Evolutionary conservation across 2,888 invertebrate genomes (phyloP), one percentile per base, ranked within the genome.

Genomic region (Rotaria macrura): DNA sequence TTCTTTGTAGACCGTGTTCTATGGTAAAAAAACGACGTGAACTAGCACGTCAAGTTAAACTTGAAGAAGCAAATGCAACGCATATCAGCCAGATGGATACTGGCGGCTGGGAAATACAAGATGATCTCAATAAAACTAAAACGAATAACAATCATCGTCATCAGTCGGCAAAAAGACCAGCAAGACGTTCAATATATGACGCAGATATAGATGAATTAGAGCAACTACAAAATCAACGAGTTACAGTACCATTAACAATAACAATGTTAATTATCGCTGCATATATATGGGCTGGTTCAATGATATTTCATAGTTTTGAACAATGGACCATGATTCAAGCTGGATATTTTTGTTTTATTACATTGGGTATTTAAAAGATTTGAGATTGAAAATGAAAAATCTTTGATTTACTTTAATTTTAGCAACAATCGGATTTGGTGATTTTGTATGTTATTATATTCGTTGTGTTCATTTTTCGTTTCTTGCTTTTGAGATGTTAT

Each of bases 261-360:
- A 90, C 90, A 49, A 89, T 91, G 89, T 88, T 89, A 9, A 89
- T 91, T 14, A 89, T 91, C 72, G 89, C 89, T n/a, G 89, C 89
- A 49, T 91, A 90, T 88, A 89, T 91, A 84, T 89, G 90, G 87
- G 89, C 89, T 83, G 91, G 91, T 10, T 89, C 90, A 10, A 87
- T 90, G 43, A 88, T 91, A 74, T 91, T 91, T 87, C 89, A 89
- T 12, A 88, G 89, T 52, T 91, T 90, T 90, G 91, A 91, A 87
- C 88, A 89, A 9, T 91, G 90, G 90, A 89, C 89, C 72, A 88
- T 88, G 87, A 87, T 89, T 12, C 89, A 90, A 87, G 89, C 90
- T 7, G 89, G 90, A 38, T 91, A 91, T 87, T 91, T 91, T 88
- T 91, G 90, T 88, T 91, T 90, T 87, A 90, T 91, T 86, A 91